Conservation (phyloP, 2,888 invertebrate species). For the Agonum fuliginosum region DNA sequence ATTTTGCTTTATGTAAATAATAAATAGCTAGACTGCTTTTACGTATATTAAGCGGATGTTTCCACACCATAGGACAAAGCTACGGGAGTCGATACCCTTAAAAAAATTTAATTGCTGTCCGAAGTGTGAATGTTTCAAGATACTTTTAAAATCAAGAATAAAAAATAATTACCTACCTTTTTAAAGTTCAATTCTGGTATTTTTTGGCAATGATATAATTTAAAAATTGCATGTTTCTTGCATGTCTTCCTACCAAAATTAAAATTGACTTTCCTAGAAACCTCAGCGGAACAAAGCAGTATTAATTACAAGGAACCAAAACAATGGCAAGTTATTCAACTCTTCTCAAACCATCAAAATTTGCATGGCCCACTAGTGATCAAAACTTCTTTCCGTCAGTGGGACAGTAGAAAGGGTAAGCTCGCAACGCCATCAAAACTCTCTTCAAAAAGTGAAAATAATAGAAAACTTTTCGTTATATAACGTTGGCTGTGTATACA, state of each 20-base stretch:
- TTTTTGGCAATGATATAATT: too few relatives aligned
- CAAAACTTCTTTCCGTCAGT: slow-evolving; percentile 42
- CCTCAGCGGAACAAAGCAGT: slow-evolving; percentile 32
- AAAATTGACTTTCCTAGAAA: slow-evolving; percentile 8
- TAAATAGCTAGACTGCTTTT: too few relatives aligned
- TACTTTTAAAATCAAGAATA: too few relatives aligned
- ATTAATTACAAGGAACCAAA: slow-evolving; percentile 41
- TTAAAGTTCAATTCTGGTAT: too few relatives aligned
- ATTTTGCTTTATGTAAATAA: too few relatives aligned
- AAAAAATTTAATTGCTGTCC: too few relatives aligned
- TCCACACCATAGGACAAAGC: too few relatives aligned
- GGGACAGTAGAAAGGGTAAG: slow-evolving; percentile 49
- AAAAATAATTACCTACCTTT: too few relatives aligned
- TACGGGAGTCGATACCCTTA: too few relatives aligned
- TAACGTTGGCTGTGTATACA: slow-evolving; percentile 70
- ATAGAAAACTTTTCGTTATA: slow-evolving; percentile 72
- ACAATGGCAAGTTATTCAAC: slow-evolving; percentile 53
- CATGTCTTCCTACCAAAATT: background rate
- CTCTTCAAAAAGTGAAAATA: slow-evolving; percentile 72
- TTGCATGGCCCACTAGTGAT: slow-evolving; percentile 26
- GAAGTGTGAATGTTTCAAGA: too few relatives aligned
- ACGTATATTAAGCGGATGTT: too few relatives aligned
- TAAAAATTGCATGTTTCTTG: background rate
- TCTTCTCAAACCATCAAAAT: slow-evolving; percentile 43
- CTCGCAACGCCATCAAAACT: slow-evolving; percentile 64